phyloP scores from a whole-genome alignment of 2,888 invertebrate species.

The Napeogenes inachia region DNA sequence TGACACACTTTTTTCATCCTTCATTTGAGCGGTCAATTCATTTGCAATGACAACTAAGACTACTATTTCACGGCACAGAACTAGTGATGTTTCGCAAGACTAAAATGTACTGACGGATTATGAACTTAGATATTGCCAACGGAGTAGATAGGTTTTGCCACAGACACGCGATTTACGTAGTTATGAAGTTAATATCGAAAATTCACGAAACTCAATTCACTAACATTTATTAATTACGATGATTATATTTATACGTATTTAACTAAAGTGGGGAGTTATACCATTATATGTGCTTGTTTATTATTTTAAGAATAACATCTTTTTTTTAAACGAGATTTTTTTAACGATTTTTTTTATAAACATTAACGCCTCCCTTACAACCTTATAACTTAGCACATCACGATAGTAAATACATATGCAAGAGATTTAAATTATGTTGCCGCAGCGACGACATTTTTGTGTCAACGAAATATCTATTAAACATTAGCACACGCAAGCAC shows the following conservation, averaged over 20 bases:
- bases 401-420: conserved; percentile 3
- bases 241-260: not conserved
- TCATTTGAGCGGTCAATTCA: conserved; percentile 10
- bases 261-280: not conserved
- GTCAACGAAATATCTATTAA: conserved; percentile 28
- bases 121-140: conserved; percentile 59
- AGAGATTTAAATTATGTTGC: conserved; percentile 14
- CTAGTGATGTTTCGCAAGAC: conserved; percentile 62
- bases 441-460: conserved; percentile 26
- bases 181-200: conserved; percentile 35
- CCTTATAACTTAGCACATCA: not conserved
- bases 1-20: conserved; percentile 28
- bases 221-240: conserved; percentile 10
- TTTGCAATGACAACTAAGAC: not conserved
- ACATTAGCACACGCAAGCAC: conserved; percentile 54
- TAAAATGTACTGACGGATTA: conserved; percentile 60
- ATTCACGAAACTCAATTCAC: conserved; percentile 19
- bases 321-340: not conserved
- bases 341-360: not conserved
- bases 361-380: not conserved
- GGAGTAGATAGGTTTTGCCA: conserved; percentile 66
- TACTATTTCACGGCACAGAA: conserved; percentile 15
- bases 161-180: conserved; percentile 63
- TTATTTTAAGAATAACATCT: not conserved
- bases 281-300: not conserved